These are phyloP conservation scores for Eilema caniola DNA, from an alignment of 2,888 invertebrate species.

Conservation along the genomic window DNA sequence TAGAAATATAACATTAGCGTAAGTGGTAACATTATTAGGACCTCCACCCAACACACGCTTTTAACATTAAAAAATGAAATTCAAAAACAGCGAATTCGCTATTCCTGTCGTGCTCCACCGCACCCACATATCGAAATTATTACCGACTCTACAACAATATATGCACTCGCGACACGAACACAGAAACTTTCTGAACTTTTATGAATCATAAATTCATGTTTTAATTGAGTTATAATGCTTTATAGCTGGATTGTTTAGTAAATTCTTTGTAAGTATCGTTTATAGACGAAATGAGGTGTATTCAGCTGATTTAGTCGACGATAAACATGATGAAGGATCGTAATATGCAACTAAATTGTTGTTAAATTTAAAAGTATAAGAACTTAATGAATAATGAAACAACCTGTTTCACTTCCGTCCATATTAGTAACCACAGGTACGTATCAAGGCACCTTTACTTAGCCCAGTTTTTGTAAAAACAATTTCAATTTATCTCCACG, in stretches of 20 bases:
- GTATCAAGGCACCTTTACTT: conserved; percentile 31
- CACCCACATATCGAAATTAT: conserved; percentile 56
- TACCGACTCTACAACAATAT: conserved; percentile 50
- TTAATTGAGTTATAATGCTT: conserved; percentile 56
- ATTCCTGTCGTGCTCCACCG: conserved; percentile 41
- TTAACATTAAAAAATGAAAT: conserved; percentile 42
- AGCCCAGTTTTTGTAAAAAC: conserved; percentile 47
- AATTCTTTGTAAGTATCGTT: conserved; percentile 47
- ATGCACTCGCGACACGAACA: conserved; percentile 55
- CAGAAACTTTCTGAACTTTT: conserved; percentile 54
- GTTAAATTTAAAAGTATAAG: background rate
- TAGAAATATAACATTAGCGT: background rate
- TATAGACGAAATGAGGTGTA: conserved; percentile 40
- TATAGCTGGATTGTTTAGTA: conserved; percentile 37
- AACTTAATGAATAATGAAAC: conserved; percentile 3
- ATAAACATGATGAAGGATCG: conserved; percentile 27
- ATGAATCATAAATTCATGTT: conserved; percentile 54
- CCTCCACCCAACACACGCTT: conserved; percentile 16
- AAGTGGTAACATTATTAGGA: background rate
- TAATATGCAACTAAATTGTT: conserved; percentile 9
- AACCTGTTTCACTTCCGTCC: background rate
- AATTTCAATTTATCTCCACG: conserved; percentile 65
- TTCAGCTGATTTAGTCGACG: conserved; percentile 44
- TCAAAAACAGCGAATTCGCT: conserved; percentile 38
- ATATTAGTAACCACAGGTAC: conserved; percentile 19